Percentiles rank a stretch among this genome's conserved stretches.
These are phyloP conservation scores for Potamarius usumacintae DNA, from an alignment of 2,113 vertebrate genomes.

Conservation along the genomic window DNA sequence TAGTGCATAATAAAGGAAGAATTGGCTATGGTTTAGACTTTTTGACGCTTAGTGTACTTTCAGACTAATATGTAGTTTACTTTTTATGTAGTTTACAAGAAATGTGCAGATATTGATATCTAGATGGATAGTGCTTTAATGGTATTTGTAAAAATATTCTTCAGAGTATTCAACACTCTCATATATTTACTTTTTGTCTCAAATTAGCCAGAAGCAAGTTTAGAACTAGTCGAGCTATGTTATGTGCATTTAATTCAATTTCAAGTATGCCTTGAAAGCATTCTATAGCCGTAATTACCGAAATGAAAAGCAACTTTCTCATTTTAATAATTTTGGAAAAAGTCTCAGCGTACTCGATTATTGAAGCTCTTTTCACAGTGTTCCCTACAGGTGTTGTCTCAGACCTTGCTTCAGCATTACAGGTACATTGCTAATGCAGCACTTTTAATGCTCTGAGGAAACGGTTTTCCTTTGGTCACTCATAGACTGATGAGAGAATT, in stretches of 20 bases:
- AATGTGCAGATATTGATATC: neutral
- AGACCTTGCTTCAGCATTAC: slow-evolving; percentile 7
- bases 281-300: neutral
- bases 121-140: neutral
- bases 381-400: neutral
- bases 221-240: neutral
- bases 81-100: neutral
- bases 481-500: slow-evolving; percentile 50
- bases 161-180: neutral
- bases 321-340: neutral
- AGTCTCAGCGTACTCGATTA: neutral
- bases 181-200: neutral
- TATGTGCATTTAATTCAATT: neutral
- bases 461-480: slow-evolving; percentile 38
- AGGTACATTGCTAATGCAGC: slow-evolving; percentile 26
- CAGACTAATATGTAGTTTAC: neutral
- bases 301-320: neutral
- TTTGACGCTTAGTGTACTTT: neutral
- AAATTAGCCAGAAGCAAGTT: slow-evolving; percentile 5
- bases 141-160: neutral
- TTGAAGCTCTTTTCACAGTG: neutral
- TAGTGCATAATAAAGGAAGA: neutral
- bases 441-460: slow-evolving; percentile 8
- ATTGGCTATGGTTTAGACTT: neutral
- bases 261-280: neutral